Evolutionary conservation across 2,797 vertebrate genomes (phyloP).

Genomic region (Pachyuromys duprasi): DNA sequence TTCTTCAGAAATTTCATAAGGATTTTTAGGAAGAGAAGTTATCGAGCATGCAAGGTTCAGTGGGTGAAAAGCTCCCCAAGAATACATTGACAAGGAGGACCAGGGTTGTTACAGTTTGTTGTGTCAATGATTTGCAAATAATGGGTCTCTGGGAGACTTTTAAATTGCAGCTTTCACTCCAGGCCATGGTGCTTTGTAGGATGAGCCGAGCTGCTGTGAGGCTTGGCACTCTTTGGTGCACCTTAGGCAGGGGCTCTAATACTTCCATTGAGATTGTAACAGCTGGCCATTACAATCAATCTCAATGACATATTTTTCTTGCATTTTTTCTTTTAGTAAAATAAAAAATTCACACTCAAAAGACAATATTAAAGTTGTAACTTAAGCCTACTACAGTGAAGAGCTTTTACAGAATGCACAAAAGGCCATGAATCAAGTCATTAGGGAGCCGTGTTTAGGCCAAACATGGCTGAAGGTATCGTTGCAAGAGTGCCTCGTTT

Average conservation of each 20-base stretch:
- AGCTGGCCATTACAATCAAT: conserved; percentile 88
- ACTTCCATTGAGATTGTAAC: conserved; percentile 86
- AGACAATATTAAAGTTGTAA: conserved; percentile 81
- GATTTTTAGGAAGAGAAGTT: conserved; percentile 80
- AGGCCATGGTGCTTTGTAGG: conserved; percentile 84
- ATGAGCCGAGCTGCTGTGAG: conserved; percentile 87
- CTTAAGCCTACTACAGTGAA: conserved; percentile 68
- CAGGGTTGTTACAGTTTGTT: conserved; percentile 83
- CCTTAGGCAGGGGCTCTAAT: conserved; percentile 86
- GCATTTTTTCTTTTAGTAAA: conserved; percentile 84
- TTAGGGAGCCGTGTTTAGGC: conserved; percentile 50
- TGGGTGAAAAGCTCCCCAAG: conserved; percentile 85
- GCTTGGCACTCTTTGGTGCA: conserved; percentile 85
- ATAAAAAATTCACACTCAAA: conserved; percentile 70
- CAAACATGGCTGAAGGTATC: background rate
- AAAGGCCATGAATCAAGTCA: conserved; percentile 64
- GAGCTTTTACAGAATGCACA: conserved; percentile 63
- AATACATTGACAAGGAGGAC: conserved; percentile 82
- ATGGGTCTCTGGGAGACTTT: conserved; percentile 88
- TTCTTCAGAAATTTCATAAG: conserved; percentile 83
- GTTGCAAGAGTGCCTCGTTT: background rate
- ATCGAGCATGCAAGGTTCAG: conserved; percentile 79
- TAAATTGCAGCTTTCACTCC: conserved; percentile 87
- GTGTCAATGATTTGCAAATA: conserved; percentile 89
- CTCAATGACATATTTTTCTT: conserved; percentile 83